These are phyloP conservation scores for Zalophus californianus DNA, from an alignment of 2,797 vertebrate genomes.

Conservation along the genomic window DNA sequence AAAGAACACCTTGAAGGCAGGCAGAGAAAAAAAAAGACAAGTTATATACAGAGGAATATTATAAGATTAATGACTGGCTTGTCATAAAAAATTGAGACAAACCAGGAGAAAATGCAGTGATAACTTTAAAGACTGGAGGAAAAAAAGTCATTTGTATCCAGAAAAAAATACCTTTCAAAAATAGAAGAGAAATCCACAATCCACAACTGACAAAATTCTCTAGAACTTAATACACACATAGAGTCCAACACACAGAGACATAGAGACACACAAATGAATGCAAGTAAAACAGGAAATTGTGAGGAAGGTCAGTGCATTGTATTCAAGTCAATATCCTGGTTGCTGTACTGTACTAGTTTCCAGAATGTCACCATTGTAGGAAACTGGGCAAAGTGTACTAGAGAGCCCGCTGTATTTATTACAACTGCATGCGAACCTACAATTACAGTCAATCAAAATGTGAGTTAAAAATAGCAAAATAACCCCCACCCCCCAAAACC, in stretches of 20 bases:
- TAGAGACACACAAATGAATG: background rate
- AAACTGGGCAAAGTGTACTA: background rate
- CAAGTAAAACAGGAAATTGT: background rate
- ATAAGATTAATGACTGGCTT: background rate
- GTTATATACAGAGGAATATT: background rate
- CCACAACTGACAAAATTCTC: background rate
- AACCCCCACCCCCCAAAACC: background rate
- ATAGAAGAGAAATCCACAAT: background rate
- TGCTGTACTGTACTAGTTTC: background rate
- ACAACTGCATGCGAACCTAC: background rate
- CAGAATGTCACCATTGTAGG: background rate
- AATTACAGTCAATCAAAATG: background rate
- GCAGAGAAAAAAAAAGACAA: background rate
- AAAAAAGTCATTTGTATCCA: background rate
- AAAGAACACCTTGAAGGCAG: constrained; percentile 32
- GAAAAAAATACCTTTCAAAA: background rate
- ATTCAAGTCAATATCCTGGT: background rate
- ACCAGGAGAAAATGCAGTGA: background rate
- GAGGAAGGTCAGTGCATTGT: background rate
- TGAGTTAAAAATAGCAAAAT: background rate
- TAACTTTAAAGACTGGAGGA: background rate
- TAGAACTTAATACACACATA: background rate
- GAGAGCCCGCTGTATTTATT: background rate
- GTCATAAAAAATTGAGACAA: background rate
- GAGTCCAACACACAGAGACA: background rate